Percentiles rank a stretch among this genome's conserved stretches.
Evolutionary conservation across 2,888 invertebrate species (phyloP).

Genomic region (Chesias legatella): DNA sequence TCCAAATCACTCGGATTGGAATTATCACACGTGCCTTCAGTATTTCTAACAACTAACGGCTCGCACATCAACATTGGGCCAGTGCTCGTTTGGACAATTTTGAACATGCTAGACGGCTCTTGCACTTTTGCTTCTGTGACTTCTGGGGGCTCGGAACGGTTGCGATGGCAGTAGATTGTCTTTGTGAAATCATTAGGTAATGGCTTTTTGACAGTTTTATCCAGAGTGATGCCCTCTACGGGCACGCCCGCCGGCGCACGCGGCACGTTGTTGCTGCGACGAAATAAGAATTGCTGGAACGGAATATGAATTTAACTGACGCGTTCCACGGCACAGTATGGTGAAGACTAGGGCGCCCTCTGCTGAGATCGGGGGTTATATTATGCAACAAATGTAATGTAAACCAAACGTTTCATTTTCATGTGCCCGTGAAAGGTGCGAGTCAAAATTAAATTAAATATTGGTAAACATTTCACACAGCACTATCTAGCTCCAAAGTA

Average conservation of each 20-base stretch:
- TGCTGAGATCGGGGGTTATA: too few relatives aligned
- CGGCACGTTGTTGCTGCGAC: conserved; percentile 25
- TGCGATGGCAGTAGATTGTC: conserved; percentile 24
- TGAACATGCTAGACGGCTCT: conserved; percentile 32
- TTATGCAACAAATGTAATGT: too few relatives aligned
- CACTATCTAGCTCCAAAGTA: too few relatives aligned
- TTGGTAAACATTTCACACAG: too few relatives aligned
- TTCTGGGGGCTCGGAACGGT: conserved; percentile 21
- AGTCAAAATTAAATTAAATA: too few relatives aligned
- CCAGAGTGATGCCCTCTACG: conserved; percentile 31
- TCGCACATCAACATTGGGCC: conserved; percentile 25
- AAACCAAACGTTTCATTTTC: too few relatives aligned
- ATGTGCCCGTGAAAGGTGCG: too few relatives aligned
- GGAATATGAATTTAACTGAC: not conserved
- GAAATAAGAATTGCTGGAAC: conserved; percentile 33
- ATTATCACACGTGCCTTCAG: not conserved
- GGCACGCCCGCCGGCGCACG: conserved; percentile 42
- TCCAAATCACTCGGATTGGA: not conserved
- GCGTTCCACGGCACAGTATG: too few relatives aligned
- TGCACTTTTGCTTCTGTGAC: conserved; percentile 21
- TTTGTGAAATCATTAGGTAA: conserved; percentile 53
- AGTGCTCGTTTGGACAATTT: conserved; percentile 41
- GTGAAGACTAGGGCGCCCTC: too few relatives aligned
- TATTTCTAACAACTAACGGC: not conserved
- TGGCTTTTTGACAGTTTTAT: conserved; percentile 36